Evolutionary conservation across 2,113 vertebrate genomes (phyloP).

Genomic region (Melanocharis versteri): DNA sequence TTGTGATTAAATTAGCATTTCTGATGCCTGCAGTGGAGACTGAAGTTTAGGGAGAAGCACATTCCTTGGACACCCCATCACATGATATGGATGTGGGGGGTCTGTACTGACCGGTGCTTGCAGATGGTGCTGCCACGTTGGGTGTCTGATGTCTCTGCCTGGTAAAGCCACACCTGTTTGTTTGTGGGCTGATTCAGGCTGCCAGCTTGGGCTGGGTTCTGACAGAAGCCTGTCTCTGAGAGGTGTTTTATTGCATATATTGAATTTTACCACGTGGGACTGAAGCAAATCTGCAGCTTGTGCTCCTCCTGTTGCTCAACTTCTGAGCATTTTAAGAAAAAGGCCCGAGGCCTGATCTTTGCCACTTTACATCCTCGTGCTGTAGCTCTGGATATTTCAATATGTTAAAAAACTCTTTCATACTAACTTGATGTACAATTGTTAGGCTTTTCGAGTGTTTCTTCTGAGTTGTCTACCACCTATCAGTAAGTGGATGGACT

Average conservation of each 20-base stretch:
- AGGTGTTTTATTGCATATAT: background rate
- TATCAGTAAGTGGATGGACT: background rate
- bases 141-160: background rate
- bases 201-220: background rate
- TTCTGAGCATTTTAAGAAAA: background rate
- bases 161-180: background rate
- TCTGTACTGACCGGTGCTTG: background rate
- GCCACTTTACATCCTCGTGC: background rate
- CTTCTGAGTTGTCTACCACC: background rate
- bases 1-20: background rate
- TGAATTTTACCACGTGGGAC: background rate
- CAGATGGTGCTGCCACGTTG: background rate
- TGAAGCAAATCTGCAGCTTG: background rate
- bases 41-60: background rate
- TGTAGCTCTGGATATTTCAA: background rate
- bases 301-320: background rate
- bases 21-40: background rate
- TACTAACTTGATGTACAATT: background rate
- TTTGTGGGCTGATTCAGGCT: background rate
- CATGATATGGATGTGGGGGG: accelerated
- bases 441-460: background rate
- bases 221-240: background rate
- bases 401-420: background rate
- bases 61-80: background rate
- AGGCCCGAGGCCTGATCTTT: background rate